phyloP scores from a whole-genome alignment of 2,888 invertebrate species.

The Cataglyphis rosenhaueri region DNA sequence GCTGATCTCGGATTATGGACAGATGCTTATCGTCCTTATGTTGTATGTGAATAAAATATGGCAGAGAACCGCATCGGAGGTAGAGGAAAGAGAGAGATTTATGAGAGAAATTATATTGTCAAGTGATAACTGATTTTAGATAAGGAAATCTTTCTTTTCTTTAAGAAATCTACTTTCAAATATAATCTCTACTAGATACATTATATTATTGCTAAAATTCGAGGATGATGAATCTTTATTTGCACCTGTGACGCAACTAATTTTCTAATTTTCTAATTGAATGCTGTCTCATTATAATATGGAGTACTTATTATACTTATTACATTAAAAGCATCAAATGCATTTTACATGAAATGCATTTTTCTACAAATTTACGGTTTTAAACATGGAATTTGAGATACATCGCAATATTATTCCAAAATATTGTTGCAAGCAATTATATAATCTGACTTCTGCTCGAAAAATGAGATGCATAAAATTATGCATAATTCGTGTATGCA shows the following conservation, averaged over 20 bases:
- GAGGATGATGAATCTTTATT: constrained; percentile 23
- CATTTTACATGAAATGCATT: not conserved
- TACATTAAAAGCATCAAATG: not conserved
- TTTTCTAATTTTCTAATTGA: not conserved
- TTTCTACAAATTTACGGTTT: not conserved
- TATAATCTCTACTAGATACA: not conserved
- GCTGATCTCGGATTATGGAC: constrained; percentile 27
- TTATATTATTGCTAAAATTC: constrained; percentile 1
- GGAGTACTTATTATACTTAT: not conserved
- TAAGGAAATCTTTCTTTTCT: not conserved
- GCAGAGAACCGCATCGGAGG: not conserved
- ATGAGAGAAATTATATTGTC: not conserved
- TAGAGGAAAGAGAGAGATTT: not conserved
- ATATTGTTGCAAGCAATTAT: constrained; percentile 18
- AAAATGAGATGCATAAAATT: constrained; percentile 7
- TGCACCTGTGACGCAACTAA: not conserved
- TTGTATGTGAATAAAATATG: not conserved
- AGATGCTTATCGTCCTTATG: constrained; percentile 24
- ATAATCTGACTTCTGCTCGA: not conserved
- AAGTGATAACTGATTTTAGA: constrained; percentile 1
- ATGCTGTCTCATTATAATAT: not conserved
- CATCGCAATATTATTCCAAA: not conserved
- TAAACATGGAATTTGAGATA: not conserved
- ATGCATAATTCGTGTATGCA: constrained; percentile 24
- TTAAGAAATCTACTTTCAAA: not conserved